These are phyloP conservation scores for Acromyrmex heyeri DNA, from an alignment of 1,140 invertebrate species.

Conservation along the genomic window DNA sequence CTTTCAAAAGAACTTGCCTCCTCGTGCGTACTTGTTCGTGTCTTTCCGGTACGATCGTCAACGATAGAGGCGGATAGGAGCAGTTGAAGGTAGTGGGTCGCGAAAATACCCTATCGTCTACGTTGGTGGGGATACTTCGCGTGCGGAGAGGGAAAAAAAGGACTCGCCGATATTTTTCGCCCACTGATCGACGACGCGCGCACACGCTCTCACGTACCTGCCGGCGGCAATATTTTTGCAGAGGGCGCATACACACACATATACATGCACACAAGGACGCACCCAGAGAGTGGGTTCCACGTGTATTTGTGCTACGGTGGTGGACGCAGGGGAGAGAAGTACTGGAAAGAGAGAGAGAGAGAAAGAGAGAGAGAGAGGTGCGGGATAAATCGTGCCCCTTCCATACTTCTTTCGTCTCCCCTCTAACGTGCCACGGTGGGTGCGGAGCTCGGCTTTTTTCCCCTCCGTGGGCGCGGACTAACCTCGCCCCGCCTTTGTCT, in stretches of 20 bases:
- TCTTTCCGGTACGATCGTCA: constrained; percentile 56
- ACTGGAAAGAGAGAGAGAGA: background rate
- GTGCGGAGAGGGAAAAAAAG: constrained; percentile 65
- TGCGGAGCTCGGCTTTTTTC: constrained; percentile 86
- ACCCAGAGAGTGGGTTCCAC: background rate
- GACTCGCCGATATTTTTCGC: constrained; percentile 74
- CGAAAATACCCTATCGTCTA: constrained; percentile 22
- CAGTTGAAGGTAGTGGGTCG: constrained; percentile 67
- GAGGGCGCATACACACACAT: background rate
- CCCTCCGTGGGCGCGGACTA: constrained; percentile 86
- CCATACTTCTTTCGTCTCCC: constrained; percentile 80
- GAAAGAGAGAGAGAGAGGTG: constrained; percentile 36
- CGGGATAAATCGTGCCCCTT: constrained; percentile 80
- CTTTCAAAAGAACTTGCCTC: constrained; percentile 35
- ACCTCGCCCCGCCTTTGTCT: constrained; percentile 85
- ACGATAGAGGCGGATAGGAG: constrained; percentile 78
- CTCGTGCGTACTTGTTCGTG: constrained; percentile 73
- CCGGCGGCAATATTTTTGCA: constrained; percentile 35
- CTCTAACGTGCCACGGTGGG: constrained; percentile 72
- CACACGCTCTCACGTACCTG: constrained; percentile 46
- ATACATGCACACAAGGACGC: background rate
- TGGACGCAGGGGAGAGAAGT: background rate
- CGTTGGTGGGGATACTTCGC: constrained; percentile 54
- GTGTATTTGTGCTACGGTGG: constrained; percentile 63
- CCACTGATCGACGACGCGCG: constrained; percentile 54